phyloP scores from a whole-genome alignment of 2,113 vertebrate genomes.

The Aphyosemion australe region DNA sequence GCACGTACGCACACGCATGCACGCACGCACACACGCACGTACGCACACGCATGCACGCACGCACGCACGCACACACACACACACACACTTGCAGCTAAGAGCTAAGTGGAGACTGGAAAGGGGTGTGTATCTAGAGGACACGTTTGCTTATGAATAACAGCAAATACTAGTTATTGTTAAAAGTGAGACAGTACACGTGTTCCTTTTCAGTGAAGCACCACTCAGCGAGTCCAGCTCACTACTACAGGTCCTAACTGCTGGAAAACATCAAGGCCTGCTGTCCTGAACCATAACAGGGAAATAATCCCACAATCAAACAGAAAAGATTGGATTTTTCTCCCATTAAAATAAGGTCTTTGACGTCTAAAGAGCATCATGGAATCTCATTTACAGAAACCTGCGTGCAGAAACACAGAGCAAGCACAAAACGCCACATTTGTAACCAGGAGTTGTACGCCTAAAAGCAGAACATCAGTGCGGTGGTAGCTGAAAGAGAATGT shows the following conservation, averaged over 20 bases:
- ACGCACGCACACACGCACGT: too few relatives aligned
- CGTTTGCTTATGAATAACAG: constrained; percentile 34
- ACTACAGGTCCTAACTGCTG: not conserved
- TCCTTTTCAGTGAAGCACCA: constrained; percentile 10
- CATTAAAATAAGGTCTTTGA: not conserved
- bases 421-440: constrained; percentile 27
- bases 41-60: too few relatives aligned
- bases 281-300: not conserved
- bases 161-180: constrained; percentile 37
- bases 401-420: constrained; percentile 4
- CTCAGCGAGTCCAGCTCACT: not conserved
- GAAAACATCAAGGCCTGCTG: constrained; percentile 1
- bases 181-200: constrained; percentile 28
- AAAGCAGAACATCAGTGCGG: constrained; percentile 28
- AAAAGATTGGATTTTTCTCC: not conserved
- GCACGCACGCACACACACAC: too few relatives aligned
- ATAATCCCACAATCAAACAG: constrained; percentile 1
- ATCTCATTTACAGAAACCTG: not conserved
- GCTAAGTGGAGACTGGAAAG: constrained; percentile 43
- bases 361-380: not conserved
- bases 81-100: constrained; percentile 1
- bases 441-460: not conserved
- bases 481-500: constrained; percentile 38
- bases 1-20: too few relatives aligned
- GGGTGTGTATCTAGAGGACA: constrained; percentile 12